Base-by-base conservation (phyloP, 2,113 vertebrate species). In the Chaetura pelagica region DNA sequence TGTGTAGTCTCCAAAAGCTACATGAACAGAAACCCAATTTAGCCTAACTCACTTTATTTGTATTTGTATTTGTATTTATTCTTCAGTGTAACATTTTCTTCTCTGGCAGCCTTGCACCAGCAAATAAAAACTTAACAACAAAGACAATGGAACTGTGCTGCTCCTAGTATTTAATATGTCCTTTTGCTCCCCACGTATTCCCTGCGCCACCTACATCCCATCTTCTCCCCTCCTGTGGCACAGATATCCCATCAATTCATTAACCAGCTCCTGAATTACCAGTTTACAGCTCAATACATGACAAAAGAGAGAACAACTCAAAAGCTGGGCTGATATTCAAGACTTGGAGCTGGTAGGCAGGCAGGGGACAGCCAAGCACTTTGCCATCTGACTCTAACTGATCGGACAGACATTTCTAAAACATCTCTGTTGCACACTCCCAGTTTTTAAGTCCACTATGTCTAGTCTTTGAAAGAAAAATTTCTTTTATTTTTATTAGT, bases 381-480 rank as follows among this genome's bases (percentile, higher is more conserved):
- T 55, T 20, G 61, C 32, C 67, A 77, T 38, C 42, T 59, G 51
- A 83, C 55, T 42, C 81, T 74, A 76, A 90, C 57, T 30, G 29
- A 86, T 4, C 15, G 14, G 30, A 61, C 11, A 80, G 62, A 73
- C 0, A 49, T 64, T 79, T 71, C 74, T 59, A 84, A 89, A 77
- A 87, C 35, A 74, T 74, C 63, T 77, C 42, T 71, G 55, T 2
- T 69, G 75, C 55, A 77, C 72, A 62, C 64, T 71, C 55, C 34
- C 61, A 17, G 92, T 84, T 80, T 85, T 94, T 74, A 86, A 93
- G 87, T 49, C 66, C 59, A 42, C 68, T 93, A 77, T 58, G 96
- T 92, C 88, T 82, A 84, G 55, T 76, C 52, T 90, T 91, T 67
- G 94, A 96, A 97, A 95, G 87, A 97, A 97, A 98, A 95, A 95